Conservation (phyloP, 2,888 invertebrate species). For the Nebria brevicollis region DNA sequence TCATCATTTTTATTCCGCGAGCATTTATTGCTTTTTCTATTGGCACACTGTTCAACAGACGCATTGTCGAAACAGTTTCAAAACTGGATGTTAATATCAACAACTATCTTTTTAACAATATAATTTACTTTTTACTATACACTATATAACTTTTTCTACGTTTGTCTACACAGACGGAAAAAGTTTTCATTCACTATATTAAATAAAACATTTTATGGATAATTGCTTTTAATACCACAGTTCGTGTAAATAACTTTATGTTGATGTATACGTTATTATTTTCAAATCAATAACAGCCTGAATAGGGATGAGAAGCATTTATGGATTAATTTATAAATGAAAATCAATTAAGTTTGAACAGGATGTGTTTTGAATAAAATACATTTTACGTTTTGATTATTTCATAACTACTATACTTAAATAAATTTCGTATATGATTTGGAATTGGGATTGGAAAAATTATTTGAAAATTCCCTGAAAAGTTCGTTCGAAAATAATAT, state of each 20-base stretch:
- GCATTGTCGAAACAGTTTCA: not conserved
- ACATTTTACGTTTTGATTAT: no score
- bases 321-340: no score
- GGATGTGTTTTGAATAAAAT: no score
- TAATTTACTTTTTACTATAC: not conserved
- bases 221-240: no score
- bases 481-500: not conserved
- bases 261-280: not conserved
- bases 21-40: slow-evolving; percentile 37
- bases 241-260: no score
- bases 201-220: no score
- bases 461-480: not conserved
- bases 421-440: not conserved
- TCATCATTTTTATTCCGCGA: slow-evolving; percentile 29
- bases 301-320: no score
- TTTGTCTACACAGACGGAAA: no score
- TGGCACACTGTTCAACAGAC: not conserved
- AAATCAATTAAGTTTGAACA: no score
- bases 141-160: not conserved
- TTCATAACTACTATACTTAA: no score
- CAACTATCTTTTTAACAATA: not conserved
- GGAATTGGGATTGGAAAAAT: not conserved
- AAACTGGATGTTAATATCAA: not conserved
- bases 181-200: no score
- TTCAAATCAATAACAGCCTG: no score